Conservation (phyloP, 2,113 vertebrate genomes). For the Sinocyclocheilus rhinocerous region DNA sequence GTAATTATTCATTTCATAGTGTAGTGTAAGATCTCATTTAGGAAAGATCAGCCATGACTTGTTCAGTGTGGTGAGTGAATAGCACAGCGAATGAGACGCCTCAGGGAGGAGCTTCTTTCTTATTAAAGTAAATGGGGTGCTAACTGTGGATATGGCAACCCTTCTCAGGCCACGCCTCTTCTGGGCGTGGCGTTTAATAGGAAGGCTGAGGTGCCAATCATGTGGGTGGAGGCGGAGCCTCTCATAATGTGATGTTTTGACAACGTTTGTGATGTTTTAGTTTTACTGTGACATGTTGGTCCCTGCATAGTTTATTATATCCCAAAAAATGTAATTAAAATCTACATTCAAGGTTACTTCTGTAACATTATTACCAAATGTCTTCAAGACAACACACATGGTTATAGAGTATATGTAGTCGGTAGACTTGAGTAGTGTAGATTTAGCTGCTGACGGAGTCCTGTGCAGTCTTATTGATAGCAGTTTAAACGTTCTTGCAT, state of each 20-base stretch:
- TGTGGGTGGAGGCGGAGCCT: neutral
- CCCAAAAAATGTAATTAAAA: neutral
- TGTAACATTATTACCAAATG: conserved; percentile 55
- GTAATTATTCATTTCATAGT: conserved; percentile 14
- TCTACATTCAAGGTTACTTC: conserved; percentile 52
- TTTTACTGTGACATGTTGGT: conserved; percentile 32
- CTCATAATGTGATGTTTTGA: neutral
- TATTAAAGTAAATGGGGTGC: neutral
- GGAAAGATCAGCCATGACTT: conserved; percentile 32
- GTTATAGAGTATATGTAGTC: conserved; percentile 31
- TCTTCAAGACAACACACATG: conserved; percentile 63
- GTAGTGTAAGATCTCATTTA: neutral
- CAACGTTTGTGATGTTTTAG: neutral
- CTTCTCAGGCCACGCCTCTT: neutral
- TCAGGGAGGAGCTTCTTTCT: conserved; percentile 27
- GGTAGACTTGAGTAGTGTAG: conserved; percentile 47
- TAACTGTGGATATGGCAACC: neutral
- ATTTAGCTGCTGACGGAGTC: neutral
- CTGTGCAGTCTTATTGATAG: neutral
- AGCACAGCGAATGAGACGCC: conserved; percentile 29
- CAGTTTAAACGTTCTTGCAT: conserved; percentile 39
- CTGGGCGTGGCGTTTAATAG: neutral
- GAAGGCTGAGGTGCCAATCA: conserved; percentile 10
- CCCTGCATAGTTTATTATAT: conserved; percentile 56
- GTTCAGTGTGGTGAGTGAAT: conserved; percentile 1